Conservation (phyloP, 2,113 vertebrate species). For the Apteryx mantelli region DNA sequence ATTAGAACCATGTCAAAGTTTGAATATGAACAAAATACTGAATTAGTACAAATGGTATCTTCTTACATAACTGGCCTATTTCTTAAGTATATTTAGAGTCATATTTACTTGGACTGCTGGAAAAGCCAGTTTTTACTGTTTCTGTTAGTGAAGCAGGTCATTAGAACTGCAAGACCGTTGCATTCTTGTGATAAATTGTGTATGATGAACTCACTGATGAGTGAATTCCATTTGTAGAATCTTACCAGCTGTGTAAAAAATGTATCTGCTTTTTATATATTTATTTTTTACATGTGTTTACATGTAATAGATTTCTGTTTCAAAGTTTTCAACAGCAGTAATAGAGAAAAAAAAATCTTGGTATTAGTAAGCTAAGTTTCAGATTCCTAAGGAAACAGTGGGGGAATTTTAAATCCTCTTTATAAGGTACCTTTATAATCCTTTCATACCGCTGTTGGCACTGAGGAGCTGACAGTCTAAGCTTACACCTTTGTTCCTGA, state of each 20-base stretch:
- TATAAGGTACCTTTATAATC: background rate
- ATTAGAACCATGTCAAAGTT: background rate
- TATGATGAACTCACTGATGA: background rate
- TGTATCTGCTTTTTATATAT: background rate
- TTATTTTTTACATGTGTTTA: background rate
- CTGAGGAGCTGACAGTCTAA: background rate
- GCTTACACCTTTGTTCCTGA: background rate
- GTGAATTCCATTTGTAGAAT: background rate
- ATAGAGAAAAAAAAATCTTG: background rate
- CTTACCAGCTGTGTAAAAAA: background rate
- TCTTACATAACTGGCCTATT: background rate
- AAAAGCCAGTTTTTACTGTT: background rate
- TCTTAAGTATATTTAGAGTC: background rate
- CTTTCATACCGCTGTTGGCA: background rate
- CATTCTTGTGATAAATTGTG: background rate
- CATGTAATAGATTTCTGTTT: background rate
- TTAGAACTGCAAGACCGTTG: background rate
- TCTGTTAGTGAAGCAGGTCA: background rate
- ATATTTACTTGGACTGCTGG: background rate
- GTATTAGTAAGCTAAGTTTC: background rate
- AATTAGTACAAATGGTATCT: background rate
- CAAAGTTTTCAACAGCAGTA: background rate
- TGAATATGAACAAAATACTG: background rate
- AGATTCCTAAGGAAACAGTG: background rate
- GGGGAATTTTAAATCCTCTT: background rate